Percentiles rank a stretch among this genome's conserved stretches.
phyloP scores from a whole-genome alignment of 2,888 invertebrate species.

The Helleia helle region DNA sequence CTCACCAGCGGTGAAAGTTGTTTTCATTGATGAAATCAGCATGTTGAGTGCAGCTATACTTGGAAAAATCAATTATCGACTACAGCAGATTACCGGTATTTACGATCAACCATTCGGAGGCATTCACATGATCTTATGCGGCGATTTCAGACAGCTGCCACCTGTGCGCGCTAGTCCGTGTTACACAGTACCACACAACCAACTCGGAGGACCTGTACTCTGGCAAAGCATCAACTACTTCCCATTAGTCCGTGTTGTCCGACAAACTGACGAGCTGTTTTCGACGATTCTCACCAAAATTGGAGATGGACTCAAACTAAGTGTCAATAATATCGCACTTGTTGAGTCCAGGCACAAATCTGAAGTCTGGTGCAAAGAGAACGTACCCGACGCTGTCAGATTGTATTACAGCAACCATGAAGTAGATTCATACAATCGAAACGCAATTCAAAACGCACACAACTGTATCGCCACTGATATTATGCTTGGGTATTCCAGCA shows the following conservation, averaged over 20 bases:
- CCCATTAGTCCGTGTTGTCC: conserved; percentile 29
- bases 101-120: conserved; percentile 21
- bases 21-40: conserved; percentile 25
- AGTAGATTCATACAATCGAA: conserved; percentile 28
- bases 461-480: conserved; percentile 24
- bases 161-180: conserved; percentile 32
- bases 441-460: conserved; percentile 20
- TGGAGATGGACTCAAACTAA: conserved; percentile 25
- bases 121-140: conserved; percentile 18
- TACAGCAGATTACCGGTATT: conserved; percentile 21
- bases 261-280: conserved; percentile 32
- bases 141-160: conserved; percentile 31
- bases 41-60: conserved; percentile 22
- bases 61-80: conserved; percentile 15
- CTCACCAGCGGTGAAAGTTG: conserved; percentile 21
- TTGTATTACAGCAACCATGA: conserved; percentile 27
- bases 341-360: conserved; percentile 28
- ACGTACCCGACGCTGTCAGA: conserved; percentile 25
- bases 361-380: conserved; percentile 21
- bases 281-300: conserved; percentile 31
- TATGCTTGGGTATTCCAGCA: conserved; percentile 18
- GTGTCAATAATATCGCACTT: conserved; percentile 20
- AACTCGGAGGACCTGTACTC: conserved; percentile 24
- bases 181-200: conserved; percentile 24
- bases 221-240: conserved; percentile 33